Evolutionary conservation across 1,140 invertebrate species (phyloP).

Genomic region (Gonioctena quinquepunctata): DNA sequence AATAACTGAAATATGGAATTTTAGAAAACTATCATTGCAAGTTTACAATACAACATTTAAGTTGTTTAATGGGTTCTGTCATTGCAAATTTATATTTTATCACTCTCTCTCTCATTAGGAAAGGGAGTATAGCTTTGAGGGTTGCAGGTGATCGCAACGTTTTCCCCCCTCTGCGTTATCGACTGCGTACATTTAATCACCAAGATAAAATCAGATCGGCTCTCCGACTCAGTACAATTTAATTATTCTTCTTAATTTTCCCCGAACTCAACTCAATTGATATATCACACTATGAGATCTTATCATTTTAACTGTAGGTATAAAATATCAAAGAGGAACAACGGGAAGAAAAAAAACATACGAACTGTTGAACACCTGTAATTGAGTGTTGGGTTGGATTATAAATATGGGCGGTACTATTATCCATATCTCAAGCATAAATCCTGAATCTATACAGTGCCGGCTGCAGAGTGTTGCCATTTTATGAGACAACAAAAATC

Average conservation of each 20-base stretch:
- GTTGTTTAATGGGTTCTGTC: too few relatives aligned
- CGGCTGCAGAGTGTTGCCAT: not conserved
- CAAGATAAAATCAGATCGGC: not conserved
- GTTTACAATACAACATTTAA: too few relatives aligned
- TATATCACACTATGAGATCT: conserved; percentile 7
- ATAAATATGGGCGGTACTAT: conserved; percentile 24
- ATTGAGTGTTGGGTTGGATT: conserved; percentile 13
- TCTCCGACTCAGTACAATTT: not conserved
- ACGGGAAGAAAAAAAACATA: not conserved
- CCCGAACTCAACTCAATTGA: conserved; percentile 4
- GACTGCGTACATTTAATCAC: not conserved
- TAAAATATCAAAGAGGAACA: not conserved
- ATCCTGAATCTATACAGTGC: conserved; percentile 5
- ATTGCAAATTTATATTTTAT: too few relatives aligned
- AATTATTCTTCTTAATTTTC: not conserved
- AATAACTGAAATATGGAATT: too few relatives aligned
- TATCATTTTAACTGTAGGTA: conserved; percentile 9
- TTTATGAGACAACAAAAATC: too few relatives aligned
- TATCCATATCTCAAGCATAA: conserved; percentile 31
- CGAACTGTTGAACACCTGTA: conserved; percentile 11
- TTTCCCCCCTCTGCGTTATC: not conserved
- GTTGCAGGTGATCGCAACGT: not conserved
- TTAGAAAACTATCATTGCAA: too few relatives aligned
- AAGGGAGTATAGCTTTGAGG: too few relatives aligned
- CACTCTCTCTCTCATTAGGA: too few relatives aligned